Percentiles rank a stretch among this genome's conserved stretches.
Evolutionary conservation across 2,113 vertebrate genomes (phyloP).

Genomic region (Gallinago jamesoni): DNA sequence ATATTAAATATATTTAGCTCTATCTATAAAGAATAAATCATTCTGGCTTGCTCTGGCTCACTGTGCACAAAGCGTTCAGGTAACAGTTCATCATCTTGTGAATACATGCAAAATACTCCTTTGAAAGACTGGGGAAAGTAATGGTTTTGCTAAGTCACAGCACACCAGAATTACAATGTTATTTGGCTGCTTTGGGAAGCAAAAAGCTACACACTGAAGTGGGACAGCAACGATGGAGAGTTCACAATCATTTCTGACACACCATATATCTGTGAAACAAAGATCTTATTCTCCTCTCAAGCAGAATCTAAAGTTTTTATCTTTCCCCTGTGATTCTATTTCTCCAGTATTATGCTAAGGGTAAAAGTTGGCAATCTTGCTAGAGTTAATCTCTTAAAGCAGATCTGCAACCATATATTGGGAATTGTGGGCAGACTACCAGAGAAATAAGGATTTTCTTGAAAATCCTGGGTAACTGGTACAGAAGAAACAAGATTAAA

Average conservation of each 20-base stretch:
- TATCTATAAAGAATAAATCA: not conserved
- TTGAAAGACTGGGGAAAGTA: not conserved
- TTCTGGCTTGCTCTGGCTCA: not conserved
- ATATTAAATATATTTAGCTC: not conserved
- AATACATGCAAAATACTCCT: not conserved
- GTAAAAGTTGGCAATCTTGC: not conserved
- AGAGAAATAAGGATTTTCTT: not conserved
- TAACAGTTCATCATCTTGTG: conserved; percentile 8
- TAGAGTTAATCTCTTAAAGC: not conserved
- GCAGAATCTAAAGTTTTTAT: not conserved
- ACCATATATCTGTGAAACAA: not conserved
- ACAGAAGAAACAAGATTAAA: not conserved
- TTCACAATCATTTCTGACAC: not conserved
- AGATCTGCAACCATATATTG: not conserved
- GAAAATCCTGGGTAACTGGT: not conserved
- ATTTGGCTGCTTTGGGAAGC: not conserved
- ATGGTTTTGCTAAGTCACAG: not conserved
- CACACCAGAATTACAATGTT: not conserved
- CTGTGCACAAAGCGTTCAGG: not conserved
- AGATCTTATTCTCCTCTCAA: not conserved
- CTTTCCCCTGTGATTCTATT: not conserved
- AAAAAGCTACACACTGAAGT: not conserved
- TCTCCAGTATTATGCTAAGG: not conserved
- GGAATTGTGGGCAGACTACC: not conserved
- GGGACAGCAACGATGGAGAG: not conserved